Conservation (phyloP, 2,113 vertebrate genomes). For the Ramphastos sulfuratus region DNA sequence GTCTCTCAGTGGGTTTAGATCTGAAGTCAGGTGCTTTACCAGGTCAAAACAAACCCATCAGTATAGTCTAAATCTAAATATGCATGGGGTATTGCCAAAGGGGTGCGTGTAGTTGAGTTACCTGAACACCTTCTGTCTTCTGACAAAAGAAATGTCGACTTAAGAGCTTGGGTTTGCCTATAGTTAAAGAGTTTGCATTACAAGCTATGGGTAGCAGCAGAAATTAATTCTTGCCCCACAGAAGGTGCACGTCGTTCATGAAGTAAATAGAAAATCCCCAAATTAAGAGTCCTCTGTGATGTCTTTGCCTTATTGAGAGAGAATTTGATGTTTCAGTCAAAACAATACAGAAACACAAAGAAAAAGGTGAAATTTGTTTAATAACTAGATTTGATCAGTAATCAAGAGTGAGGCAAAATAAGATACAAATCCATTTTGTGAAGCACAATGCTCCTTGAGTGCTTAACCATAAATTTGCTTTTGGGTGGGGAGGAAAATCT, state of each 20-base stretch:
- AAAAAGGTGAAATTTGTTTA: not conserved
- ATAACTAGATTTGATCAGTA: not conserved
- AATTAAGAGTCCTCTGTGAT: not conserved
- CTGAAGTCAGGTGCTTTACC: not conserved
- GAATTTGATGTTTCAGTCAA: slow-evolving; percentile 7
- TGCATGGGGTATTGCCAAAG: not conserved
- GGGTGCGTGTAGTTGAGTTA: not conserved
- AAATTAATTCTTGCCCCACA: not conserved
- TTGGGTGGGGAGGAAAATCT: not conserved
- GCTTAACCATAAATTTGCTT: not conserved
- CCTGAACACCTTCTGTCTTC: not conserved
- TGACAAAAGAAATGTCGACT: not conserved
- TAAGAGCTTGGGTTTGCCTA: not conserved
- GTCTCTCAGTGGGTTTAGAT: not conserved
- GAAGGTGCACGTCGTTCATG: not conserved
- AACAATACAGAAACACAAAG: not conserved
- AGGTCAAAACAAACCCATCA: not conserved
- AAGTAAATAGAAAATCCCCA: not conserved
- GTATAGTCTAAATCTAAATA: not conserved
- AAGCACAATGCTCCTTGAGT: not conserved
- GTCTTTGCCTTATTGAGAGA: not conserved
- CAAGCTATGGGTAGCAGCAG: not conserved
- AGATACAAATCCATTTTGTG: not conserved
- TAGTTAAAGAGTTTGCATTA: not conserved
- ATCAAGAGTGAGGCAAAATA: not conserved